Base-by-base conservation (phyloP, 2,797 vertebrate genomes). In the Corythornis leucogaster region DNA sequence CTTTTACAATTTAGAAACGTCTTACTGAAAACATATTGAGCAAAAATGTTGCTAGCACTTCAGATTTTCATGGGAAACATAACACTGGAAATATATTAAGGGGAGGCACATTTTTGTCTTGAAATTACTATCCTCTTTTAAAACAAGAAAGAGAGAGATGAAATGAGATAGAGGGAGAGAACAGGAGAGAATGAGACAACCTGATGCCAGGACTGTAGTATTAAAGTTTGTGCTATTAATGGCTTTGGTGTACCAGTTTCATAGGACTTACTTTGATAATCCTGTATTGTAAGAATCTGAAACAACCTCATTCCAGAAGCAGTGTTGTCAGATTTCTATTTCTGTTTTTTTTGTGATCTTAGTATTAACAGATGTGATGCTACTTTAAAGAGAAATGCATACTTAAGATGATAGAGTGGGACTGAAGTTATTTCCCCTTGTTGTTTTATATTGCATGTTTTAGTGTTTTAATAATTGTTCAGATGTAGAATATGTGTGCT, bases 171-270 rank as follows among this genome's bases (percentile, higher is more conserved):
- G 79, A 79, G 42, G 9, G 55, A 66, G 33, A 50, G 53, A 83
- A 54, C 6, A 5, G 55, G 25, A 91, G 91, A 78, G 78, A 78
- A 80, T 83, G 82, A 55, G 42, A 89, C 69, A 93, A 89, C 77
- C 31, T 43, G 46, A 53, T 93, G 92, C 91, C 85, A 84, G 89
- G 80, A 43, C 51, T 79, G 73, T 84, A 73, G 89, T 86, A 93
- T 88, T 38, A 14, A 91, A 88, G 88, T 92, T 70, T 90, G 59
- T 86, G 85, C 93, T 96, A 93, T 95, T 96, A 93, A 94, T 95
- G 95, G 87, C 91, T 94, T 94, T 94, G 92, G 95, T 92, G 76
- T 96, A 94, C 91, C 73, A 70, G 87, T 96, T 96, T 93, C 95
- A 93, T 88, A 24, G 74, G 89, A 93, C 85, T 92, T 96, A 96